These are phyloP conservation scores for Manis javanica DNA, from an alignment of 2,797 vertebrate species.

Conservation along the genomic window DNA sequence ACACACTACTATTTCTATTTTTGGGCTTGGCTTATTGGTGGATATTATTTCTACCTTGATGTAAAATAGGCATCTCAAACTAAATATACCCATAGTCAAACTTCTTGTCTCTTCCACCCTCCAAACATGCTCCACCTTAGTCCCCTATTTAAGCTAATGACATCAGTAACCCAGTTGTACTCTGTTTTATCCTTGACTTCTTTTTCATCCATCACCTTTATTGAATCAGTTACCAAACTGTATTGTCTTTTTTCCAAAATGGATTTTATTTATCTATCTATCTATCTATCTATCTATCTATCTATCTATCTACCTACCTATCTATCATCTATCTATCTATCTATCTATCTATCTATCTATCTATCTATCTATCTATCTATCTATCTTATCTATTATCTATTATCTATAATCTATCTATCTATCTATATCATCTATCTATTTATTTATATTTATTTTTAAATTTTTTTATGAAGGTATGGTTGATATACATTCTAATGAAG, in stretches of 20 bases:
- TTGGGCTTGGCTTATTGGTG: neutral
- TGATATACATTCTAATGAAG: too few relatives aligned
- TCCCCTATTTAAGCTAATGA: neutral
- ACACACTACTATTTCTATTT: neutral
- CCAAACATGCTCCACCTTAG: neutral
- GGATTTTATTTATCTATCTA: neutral
- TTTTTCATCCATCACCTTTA: neutral
- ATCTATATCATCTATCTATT: too few relatives aligned
- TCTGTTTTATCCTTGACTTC: neutral
- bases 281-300: too few relatives aligned
- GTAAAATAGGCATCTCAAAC: neutral
- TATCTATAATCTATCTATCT: too few relatives aligned
- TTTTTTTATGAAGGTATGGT: too few relatives aligned
- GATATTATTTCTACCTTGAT: neutral
- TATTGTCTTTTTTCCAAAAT: neutral
- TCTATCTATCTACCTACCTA: too few relatives aligned
- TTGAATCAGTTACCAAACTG: neutral
- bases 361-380: too few relatives aligned
- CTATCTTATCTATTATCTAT: too few relatives aligned
- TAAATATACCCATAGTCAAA: neutral
- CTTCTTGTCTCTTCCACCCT: neutral
- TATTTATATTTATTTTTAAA: too few relatives aligned
- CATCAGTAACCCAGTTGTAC: neutral
- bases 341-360: too few relatives aligned
- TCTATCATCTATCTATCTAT: too few relatives aligned